phyloP scores from a whole-genome alignment of 2,113 vertebrate species.

The Esox niger region DNA sequence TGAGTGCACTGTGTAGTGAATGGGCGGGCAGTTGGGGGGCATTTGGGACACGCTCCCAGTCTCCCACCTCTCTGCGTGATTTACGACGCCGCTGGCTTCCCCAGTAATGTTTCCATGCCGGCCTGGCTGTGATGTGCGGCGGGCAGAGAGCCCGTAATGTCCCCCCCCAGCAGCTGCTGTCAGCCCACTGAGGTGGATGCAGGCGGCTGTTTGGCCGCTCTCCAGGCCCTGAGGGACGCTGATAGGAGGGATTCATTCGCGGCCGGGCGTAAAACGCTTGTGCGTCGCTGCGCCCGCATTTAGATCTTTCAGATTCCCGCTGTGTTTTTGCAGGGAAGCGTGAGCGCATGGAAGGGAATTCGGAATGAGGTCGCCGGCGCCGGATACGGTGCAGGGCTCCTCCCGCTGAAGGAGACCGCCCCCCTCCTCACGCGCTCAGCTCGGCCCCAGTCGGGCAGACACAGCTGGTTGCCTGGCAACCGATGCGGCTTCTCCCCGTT shows the following conservation, averaged over 20 bases:
- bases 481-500: slow-evolving; percentile 25
- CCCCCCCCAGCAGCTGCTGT: not conserved
- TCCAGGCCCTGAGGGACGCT: not conserved
- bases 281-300: slow-evolving; percentile 19
- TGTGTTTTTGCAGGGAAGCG: slow-evolving; percentile 21
- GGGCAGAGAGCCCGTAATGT: not conserved
- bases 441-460: slow-evolving; percentile 32
- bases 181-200: not conserved
- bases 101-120: slow-evolving; percentile 7
- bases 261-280: no score
- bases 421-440: not conserved
- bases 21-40: no score
- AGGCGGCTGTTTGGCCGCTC: not conserved
- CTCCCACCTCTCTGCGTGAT: not conserved
- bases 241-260: not conserved
- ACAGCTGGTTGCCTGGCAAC: slow-evolving; percentile 55
- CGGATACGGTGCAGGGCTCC: not conserved
- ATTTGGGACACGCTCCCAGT: no score
- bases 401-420: not conserved
- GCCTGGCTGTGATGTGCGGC: slow-evolving; percentile 3
- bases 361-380: not conserved
- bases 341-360: not conserved
- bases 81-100: not conserved
- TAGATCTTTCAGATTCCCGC: not conserved
- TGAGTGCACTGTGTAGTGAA: not conserved